Percentiles rank a stretch among this genome's conserved stretches.
phyloP scores from a whole-genome alignment of 1,140 invertebrate species.

The Arctopsyche grandis region DNA sequence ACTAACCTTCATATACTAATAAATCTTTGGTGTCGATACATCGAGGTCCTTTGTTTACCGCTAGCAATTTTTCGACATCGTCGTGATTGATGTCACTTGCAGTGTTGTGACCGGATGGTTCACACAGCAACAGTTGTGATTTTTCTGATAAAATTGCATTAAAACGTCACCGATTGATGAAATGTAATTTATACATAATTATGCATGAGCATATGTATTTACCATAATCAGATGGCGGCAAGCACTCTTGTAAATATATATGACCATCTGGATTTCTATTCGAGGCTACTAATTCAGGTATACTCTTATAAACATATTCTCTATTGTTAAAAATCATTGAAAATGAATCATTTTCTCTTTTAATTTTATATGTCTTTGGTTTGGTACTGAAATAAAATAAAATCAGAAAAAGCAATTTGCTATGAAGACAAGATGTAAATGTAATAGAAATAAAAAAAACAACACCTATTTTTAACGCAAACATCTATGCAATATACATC shows the following conservation, averaged over 20 bases:
- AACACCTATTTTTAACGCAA: conserved; percentile 74
- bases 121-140: conserved; percentile 78
- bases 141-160: conserved; percentile 70
- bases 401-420: conserved; percentile 24
- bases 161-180: conserved; percentile 16
- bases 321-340: conserved; percentile 62
- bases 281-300: conserved; percentile 71
- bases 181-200: background rate
- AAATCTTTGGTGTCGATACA: conserved; percentile 73
- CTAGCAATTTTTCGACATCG: conserved; percentile 62
- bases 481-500: conserved; percentile 83
- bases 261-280: conserved; percentile 69
- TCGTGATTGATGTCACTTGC: conserved; percentile 62
- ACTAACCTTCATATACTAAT: conserved; percentile 70
- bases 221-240: conserved; percentile 89
- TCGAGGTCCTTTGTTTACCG: conserved; percentile 64
- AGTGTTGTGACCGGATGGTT: conserved; percentile 59
- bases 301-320: conserved; percentile 67
- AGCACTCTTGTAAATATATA: conserved; percentile 76
- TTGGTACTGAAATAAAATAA: conserved; percentile 66
- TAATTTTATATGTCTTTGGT: conserved; percentile 77
- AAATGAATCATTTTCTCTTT: conserved; percentile 64
- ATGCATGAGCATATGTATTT: conserved; percentile 45
- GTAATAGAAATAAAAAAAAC: background rate
- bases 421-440: too few species aligned